A percentile compares a stretch with the other conserved stretches of the same genome.
phyloP scores from a whole-genome alignment of 2,797 vertebrate species.

The Squalus acanthias region DNA sequence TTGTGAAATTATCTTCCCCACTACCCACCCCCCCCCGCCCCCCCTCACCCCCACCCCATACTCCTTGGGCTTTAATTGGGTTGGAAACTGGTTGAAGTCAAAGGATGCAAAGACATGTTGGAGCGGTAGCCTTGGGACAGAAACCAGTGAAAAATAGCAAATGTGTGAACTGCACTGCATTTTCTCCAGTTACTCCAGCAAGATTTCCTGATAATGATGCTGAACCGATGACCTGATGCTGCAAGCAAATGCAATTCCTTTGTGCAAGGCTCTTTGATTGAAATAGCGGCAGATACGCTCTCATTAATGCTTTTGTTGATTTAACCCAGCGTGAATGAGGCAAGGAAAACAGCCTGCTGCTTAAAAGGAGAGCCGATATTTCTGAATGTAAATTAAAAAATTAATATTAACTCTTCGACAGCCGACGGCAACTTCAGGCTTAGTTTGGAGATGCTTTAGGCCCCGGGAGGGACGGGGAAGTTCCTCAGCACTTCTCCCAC shows the following conservation, averaged over 20 bases:
- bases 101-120: not conserved
- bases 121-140: constrained; percentile 19
- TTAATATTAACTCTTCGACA: not conserved
- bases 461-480: not conserved
- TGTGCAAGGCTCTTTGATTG: constrained; percentile 32
- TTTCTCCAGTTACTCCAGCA: constrained; percentile 9
- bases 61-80: not conserved
- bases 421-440: not conserved
- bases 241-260: constrained; percentile 17
- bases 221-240: constrained; percentile 14
- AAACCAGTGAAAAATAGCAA: constrained; percentile 25
- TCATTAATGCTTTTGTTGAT: constrained; percentile 27
- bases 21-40: not conserved
- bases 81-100: constrained; percentile 4
- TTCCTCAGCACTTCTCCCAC: not conserved
- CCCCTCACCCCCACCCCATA: too few relatives aligned
- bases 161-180: constrained; percentile 4
- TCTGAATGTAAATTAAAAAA: constrained; percentile 18
- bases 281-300: constrained; percentile 19
- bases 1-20: not conserved
- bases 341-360: constrained; percentile 16
- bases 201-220: constrained; percentile 26
- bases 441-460: not conserved
- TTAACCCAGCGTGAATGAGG: constrained; percentile 22
- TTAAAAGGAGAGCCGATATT: not conserved